Evolutionary conservation across 2,888 invertebrate species (phyloP).

Genomic region (Drosophila atripex): DNA sequence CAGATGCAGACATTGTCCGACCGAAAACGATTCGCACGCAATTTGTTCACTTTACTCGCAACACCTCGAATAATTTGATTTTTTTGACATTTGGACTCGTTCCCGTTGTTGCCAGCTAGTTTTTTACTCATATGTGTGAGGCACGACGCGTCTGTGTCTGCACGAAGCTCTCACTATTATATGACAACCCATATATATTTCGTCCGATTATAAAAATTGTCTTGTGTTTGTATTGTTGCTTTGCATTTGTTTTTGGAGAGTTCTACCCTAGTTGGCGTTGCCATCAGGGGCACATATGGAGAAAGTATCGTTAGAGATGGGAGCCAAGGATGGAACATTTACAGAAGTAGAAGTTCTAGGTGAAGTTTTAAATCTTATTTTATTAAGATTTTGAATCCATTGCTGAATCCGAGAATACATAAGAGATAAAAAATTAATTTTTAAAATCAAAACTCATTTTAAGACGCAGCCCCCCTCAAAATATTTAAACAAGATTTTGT

Average conservation of each 20-base stretch:
- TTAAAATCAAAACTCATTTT: no score
- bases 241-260: constrained; percentile 67
- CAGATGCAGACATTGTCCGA: constrained; percentile 68
- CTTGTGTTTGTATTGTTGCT: constrained; percentile 64
- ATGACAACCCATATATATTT: constrained; percentile 24
- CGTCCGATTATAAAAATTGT: constrained; percentile 41
- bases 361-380: background rate
- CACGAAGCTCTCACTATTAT: constrained; percentile 23
- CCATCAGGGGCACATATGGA: constrained; percentile 29
- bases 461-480: no score
- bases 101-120: constrained; percentile 58
- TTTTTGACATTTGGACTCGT: constrained; percentile 56
- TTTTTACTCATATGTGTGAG: constrained; percentile 52
- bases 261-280: constrained; percentile 46
- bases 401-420: no score
- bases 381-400: background rate
- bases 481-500: no score
- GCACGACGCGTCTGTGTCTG: constrained; percentile 47
- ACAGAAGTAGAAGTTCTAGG: background rate
- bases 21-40: constrained; percentile 35
- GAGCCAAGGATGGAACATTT: background rate
- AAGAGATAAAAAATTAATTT: no score
- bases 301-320: background rate
- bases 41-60: constrained; percentile 42
- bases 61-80: constrained; percentile 39